phyloP scores from a whole-genome alignment of 2,113 vertebrate species.

The Macaca nemestrina region DNA sequence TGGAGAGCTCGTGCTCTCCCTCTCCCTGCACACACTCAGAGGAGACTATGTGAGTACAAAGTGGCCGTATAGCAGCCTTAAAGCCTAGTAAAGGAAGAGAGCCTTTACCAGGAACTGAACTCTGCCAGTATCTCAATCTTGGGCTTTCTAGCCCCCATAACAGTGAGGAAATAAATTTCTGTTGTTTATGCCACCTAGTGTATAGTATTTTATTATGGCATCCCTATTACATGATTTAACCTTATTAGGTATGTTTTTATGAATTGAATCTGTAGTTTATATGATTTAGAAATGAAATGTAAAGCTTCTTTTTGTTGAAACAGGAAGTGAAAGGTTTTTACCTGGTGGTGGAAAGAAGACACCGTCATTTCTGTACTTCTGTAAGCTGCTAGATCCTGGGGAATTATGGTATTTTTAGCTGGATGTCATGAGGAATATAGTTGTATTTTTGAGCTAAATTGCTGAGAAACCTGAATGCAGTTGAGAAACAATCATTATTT shows the following conservation, averaged over 20 bases:
- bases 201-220: not conserved
- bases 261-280: conserved; percentile 8
- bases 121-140: not conserved
- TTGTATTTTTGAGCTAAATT: conserved; percentile 36
- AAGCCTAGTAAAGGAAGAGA: not conserved
- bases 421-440: not conserved
- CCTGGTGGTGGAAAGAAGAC: not conserved
- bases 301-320: conserved; percentile 18
- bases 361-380: not conserved
- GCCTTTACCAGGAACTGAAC: not conserved
- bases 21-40: not conserved
- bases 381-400: not conserved
- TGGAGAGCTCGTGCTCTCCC: not conserved
- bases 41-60: not conserved
- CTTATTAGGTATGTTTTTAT: not conserved
- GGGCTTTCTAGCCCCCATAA: conserved; percentile 12
- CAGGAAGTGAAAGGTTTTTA: conserved; percentile 26
- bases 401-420: not conserved
- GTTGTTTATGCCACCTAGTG: not conserved
- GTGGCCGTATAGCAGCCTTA: not conserved
- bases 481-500: conserved; percentile 33
- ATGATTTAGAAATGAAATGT: not conserved
- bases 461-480: not conserved
- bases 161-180: conserved; percentile 18
- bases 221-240: conserved; percentile 11